Evolutionary conservation across 2,888 invertebrate genomes (phyloP).

Genomic region (Augochlorella aurata): DNA sequence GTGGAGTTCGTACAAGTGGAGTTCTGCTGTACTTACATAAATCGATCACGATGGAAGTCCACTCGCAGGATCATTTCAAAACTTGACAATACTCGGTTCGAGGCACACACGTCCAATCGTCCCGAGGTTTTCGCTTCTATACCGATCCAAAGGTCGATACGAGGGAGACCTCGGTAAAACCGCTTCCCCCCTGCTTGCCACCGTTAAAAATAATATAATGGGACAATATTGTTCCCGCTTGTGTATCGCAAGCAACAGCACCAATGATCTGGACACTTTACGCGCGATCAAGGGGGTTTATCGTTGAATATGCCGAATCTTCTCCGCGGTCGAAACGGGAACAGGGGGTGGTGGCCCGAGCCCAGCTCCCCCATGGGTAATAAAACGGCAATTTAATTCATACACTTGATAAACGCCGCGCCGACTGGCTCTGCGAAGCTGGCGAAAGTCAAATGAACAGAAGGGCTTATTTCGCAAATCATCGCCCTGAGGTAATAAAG

Average conservation of each 20-base stretch:
- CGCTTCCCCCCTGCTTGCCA: too few species aligned
- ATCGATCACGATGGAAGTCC: too few species aligned
- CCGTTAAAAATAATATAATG: neutral
- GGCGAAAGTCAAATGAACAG: conserved; percentile 70
- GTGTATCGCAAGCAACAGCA: neutral
- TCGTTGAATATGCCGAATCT: conserved; percentile 66
- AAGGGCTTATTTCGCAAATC: conserved; percentile 80
- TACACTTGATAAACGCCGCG: conserved; percentile 80
- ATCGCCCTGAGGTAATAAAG: conserved; percentile 74
- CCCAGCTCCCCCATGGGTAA: conserved; percentile 75
- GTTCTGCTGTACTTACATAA: too few species aligned
- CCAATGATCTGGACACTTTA: neutral
- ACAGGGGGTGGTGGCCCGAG: conserved; percentile 48
- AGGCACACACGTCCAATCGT: too few species aligned
- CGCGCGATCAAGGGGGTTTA: conserved; percentile 47
- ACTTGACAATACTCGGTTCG: too few species aligned
- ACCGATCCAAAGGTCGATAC: too few species aligned
- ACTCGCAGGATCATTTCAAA: too few species aligned
- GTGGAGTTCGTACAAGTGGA: too few species aligned
- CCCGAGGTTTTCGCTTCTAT: too few species aligned
- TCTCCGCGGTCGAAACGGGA: conserved; percentile 54
- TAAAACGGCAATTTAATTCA: conserved; percentile 82
- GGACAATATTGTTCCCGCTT: neutral
- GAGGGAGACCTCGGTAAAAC: neutral
- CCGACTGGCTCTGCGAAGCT: conserved; percentile 59